Evolutionary conservation across 1,140 invertebrate species (phyloP).

Genomic region (Arctopsyche grandis): DNA sequence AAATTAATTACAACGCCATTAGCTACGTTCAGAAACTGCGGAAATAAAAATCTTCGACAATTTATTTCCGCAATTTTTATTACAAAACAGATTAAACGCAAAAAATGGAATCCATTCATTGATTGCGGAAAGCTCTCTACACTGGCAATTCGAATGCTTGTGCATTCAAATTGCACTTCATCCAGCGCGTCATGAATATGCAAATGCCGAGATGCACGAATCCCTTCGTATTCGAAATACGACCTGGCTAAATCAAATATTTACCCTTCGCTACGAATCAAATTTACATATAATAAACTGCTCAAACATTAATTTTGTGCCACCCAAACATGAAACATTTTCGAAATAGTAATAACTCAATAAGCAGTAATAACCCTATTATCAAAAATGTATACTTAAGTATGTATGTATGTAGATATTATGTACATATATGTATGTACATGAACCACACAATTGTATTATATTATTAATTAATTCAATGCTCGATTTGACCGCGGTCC

Average conservation of each 20-base stretch:
- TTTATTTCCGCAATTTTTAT: too few species aligned
- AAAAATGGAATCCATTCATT: too few species aligned
- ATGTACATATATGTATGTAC: too few species aligned
- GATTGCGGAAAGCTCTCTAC: neutral
- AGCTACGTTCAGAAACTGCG: too few species aligned
- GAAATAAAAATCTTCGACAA: too few species aligned
- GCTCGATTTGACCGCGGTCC: neutral
- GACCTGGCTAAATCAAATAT: neutral
- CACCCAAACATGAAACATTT: neutral
- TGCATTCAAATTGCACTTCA: neutral
- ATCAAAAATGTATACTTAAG: neutral
- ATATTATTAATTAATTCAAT: neutral
- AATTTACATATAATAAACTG: neutral
- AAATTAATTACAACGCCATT: too few species aligned
- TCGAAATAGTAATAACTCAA: neutral
- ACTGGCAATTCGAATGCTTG: slow-evolving; percentile 1
- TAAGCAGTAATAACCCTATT: neutral
- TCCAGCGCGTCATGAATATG: slow-evolving; percentile 25
- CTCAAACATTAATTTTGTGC: too few species aligned
- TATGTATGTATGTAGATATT: too few species aligned
- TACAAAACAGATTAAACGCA: too few species aligned
- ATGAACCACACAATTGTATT: neutral
- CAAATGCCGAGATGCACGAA: neutral
- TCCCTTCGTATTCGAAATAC: neutral
- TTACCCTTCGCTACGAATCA: neutral